Evolutionary conservation across 2,113 vertebrate genomes (phyloP).

Genomic region (Chlorodrepanis virens): DNA sequence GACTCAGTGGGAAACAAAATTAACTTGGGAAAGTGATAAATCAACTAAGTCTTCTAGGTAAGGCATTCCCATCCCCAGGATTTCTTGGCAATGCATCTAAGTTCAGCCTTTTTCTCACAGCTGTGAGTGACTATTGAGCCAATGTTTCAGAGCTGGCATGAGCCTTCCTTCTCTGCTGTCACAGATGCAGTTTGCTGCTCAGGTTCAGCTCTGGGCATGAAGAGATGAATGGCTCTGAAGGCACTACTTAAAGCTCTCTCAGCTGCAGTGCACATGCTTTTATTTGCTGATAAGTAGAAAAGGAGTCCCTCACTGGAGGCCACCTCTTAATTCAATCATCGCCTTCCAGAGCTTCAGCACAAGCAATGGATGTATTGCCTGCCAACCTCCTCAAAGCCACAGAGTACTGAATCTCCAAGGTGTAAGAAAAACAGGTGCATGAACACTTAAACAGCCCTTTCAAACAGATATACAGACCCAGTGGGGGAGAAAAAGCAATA

Average conservation of each 20-base stretch:
- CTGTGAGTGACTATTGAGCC: neutral
- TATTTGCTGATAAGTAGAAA: neutral
- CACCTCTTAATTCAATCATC: neutral
- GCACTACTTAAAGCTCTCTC: neutral
- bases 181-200: neutral
- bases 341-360: neutral
- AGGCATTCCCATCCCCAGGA: neutral
- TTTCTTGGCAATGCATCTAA: neutral
- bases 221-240: constrained; percentile 8
- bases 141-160: neutral
- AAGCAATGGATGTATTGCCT: neutral
- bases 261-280: neutral
- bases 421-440: neutral
- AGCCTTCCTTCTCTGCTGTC: neutral
- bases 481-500: neutral
- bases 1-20: neutral
- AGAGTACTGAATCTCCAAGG: neutral
- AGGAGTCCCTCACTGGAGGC: neutral
- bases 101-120: neutral
- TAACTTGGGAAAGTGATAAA: neutral
- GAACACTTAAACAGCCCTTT: neutral
- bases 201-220: neutral
- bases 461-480: neutral
- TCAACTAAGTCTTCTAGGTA: neutral
- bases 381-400: neutral